These are phyloP conservation scores for Rugalucina vietnamica DNA, from an alignment of 2,888 invertebrate species.

Conservation along the genomic window DNA sequence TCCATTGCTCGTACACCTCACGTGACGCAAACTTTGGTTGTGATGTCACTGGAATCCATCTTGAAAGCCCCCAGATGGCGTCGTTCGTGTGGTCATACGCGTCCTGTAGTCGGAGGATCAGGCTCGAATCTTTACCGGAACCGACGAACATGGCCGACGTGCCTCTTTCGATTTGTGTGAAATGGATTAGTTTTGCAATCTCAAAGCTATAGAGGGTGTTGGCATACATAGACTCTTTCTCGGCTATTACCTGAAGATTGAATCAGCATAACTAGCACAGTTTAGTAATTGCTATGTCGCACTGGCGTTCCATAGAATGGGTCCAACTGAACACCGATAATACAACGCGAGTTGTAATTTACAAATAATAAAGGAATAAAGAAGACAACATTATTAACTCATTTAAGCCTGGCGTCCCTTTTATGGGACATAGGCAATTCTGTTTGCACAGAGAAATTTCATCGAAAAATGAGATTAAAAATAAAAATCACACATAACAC, in stretches of 20 bases:
- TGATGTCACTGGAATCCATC: conserved; percentile 6
- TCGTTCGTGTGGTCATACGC: not conserved
- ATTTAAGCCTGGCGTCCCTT: too few species aligned
- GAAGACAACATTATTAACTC: too few species aligned
- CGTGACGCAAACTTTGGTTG: not conserved
- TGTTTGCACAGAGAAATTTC: too few species aligned
- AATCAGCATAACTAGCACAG: too few species aligned
- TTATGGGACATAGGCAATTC: too few species aligned
- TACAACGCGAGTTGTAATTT: too few species aligned
- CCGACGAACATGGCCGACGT: conserved; percentile 64
- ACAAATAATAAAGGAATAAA: too few species aligned
- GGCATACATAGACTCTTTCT: not conserved
- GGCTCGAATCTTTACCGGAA: conserved; percentile 36
- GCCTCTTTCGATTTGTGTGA: conserved; percentile 69
- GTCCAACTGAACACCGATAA: too few species aligned
- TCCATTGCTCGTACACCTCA: conserved; percentile 4
- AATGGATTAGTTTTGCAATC: conserved; percentile 63
- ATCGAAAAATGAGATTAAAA: too few species aligned
- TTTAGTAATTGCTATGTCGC: too few species aligned
- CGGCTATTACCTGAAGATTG: not conserved
- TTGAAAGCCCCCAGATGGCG: conserved; percentile 2
- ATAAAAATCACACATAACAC: too few species aligned
- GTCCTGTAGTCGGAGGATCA: not conserved
- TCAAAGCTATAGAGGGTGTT: conserved; percentile 52
- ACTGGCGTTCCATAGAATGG: too few species aligned